These are phyloP conservation scores for Desmophyllum pertusum DNA, from an alignment of 92 coral and sea anemone species.

Conservation along the genomic window DNA sequence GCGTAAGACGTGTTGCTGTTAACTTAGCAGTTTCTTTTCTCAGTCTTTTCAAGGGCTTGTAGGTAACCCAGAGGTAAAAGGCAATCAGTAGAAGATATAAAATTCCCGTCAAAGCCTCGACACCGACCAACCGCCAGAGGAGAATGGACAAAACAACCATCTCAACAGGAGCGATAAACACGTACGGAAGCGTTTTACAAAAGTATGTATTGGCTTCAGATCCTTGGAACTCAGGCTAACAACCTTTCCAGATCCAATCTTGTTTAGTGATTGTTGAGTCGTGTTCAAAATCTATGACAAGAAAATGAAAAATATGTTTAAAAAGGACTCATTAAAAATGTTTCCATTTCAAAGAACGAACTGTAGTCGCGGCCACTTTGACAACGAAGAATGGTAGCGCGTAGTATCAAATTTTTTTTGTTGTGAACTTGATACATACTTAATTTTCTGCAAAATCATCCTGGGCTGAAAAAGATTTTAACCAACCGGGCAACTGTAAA, in stretches of 20 bases:
- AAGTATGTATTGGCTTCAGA: conserved; percentile 42
- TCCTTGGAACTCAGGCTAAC: conserved; percentile 47
- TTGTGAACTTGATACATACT: no score
- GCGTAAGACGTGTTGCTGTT: conserved; percentile 43
- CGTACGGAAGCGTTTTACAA: conserved; percentile 35
- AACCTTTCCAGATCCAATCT: conserved; percentile 43
- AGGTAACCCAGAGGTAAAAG: conserved; percentile 36
- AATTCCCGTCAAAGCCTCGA: conserved; percentile 37
- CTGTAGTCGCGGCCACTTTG: no score
- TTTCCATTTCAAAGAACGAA: no score
- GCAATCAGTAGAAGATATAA: conserved; percentile 39
- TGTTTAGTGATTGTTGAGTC: conserved; percentile 29
- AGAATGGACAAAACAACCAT: conserved; percentile 30
- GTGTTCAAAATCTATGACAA: conserved; percentile 20
- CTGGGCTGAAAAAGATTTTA: no score
- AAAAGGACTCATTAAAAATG: no score
- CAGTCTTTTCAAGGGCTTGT: conserved; percentile 22
- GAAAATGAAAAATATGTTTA: neutral
- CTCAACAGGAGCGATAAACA: conserved; percentile 44
- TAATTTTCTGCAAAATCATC: no score
- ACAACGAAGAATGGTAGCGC: no score
- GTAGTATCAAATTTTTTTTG: no score
- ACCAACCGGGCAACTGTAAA: no score
- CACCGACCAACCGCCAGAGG: conserved; percentile 45
- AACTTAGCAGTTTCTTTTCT: conserved; percentile 41